Evolutionary conservation across 2,888 invertebrate genomes (phyloP).

Genomic region (Anticlea derivata): DNA sequence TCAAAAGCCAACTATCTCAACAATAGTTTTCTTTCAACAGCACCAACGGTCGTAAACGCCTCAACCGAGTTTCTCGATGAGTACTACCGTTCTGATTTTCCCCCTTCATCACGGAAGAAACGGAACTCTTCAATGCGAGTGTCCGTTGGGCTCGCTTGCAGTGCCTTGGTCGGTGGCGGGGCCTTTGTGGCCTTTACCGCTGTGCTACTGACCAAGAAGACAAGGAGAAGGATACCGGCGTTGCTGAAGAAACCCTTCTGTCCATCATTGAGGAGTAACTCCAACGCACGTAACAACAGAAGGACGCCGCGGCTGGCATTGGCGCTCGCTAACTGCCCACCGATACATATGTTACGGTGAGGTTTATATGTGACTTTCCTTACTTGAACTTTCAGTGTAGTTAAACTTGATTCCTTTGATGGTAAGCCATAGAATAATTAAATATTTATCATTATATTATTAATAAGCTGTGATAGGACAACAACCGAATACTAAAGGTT

Average conservation of each 20-base stretch:
- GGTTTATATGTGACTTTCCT: slow-evolving; percentile 6
- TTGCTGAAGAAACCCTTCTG: slow-evolving; percentile 78
- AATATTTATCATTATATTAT: no score
- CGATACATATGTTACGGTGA: slow-evolving; percentile 76
- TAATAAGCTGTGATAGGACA: no score
- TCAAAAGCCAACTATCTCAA: not conserved
- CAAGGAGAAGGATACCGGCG: slow-evolving; percentile 67
- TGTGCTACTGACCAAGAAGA: slow-evolving; percentile 84
- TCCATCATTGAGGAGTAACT: slow-evolving; percentile 65
- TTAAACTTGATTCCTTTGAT: no score
- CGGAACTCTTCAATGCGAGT: slow-evolving; percentile 78
- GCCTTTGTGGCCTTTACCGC: slow-evolving; percentile 85
- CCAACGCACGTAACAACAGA: slow-evolving; percentile 69
- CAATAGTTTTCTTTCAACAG: slow-evolving; percentile 57
- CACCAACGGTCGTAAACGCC: slow-evolving; percentile 81
- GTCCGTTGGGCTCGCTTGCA: slow-evolving; percentile 72
- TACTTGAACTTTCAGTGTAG: not conserved
- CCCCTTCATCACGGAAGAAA: slow-evolving; percentile 71
- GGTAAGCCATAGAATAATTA: no score
- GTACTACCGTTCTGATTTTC: slow-evolving; percentile 81
- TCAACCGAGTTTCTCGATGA: slow-evolving; percentile 85
- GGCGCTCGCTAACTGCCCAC: slow-evolving; percentile 74
- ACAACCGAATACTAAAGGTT: no score
- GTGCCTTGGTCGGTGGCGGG: slow-evolving; percentile 78
- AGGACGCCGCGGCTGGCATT: slow-evolving; percentile 73